Base-by-base conservation (phyloP, 2,888 invertebrate genomes). In the Leptopterna dolabrata region DNA sequence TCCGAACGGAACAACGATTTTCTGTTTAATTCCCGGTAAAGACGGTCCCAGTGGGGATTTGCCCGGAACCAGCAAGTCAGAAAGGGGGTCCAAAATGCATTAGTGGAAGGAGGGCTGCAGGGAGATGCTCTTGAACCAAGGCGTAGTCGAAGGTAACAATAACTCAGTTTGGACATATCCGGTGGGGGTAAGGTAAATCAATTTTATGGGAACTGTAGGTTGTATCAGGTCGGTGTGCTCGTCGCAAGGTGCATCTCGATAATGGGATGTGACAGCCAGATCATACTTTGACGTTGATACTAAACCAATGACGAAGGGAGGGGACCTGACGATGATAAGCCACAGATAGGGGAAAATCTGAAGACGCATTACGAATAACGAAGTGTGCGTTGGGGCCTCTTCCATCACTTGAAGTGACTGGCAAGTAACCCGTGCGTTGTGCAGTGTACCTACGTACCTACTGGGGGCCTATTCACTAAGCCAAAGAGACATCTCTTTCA, bases 21-120 rank as follows among this genome's bases (percentile, higher is more conserved):
- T 47, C 45, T 47, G 80, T 80, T 80, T 80, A 80, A 80, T 80
- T 80, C 80, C 45, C 80, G 80, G 80, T 80, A 80, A n/a, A 80
- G 47, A 47, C 45, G 41, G 76, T 16, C 27, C 29, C 80, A 2
- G 27, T 80, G 80, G 51, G 80, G 29, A 36, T 30, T 36, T 19
- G 19, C 29, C 36, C 29, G 13, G 29, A 71, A 11, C 71, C 71
- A 27, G 71, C 29, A 71, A 71, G 29, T 71, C 71, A 29, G 19
- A 71, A 29, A 19, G 7, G 19, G 55, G 71, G 71, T 71, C 29
- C 71, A 71, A 71, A 71, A 71, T 29, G 71, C 71, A 71, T 71
- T 71, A 71, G 71, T 16, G 71, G 71, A 27, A 71, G 71, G 29
- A 55, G 55, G 55, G 19, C 16, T 55, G 55, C 55, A 19, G 55